A percentile compares a stretch with the other conserved stretches of the same genome.
These are phyloP conservation scores for Clusia tigrina DNA, from an alignment of 2,888 invertebrate genomes.

Conservation along the genomic window DNA sequence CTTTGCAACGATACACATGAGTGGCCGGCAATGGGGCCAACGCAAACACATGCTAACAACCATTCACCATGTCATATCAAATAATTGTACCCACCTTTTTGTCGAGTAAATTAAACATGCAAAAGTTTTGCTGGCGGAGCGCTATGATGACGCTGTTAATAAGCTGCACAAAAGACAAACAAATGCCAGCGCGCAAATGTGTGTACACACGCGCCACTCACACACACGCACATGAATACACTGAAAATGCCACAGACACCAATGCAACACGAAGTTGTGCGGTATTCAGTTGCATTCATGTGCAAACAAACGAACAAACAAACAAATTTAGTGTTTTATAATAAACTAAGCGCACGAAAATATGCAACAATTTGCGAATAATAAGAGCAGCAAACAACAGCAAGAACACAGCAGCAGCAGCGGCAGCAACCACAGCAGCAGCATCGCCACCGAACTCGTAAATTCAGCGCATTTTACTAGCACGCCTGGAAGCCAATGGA, in stretches of 20 bases:
- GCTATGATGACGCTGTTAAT: conserved; percentile 20
- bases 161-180: conserved; percentile 18
- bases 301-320: too few species aligned
- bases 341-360: conserved; percentile 12
- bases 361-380: conserved; percentile 23
- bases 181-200: conserved; percentile 2
- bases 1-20: too few species aligned
- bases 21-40: too few species aligned
- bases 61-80: too few species aligned
- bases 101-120: conserved; percentile 24
- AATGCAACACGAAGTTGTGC: conserved; percentile 13
- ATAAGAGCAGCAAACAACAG: conserved; percentile 11
- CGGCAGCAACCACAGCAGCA: conserved; percentile 17
- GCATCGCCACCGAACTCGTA: conserved; percentile 8
- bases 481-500: not conserved
- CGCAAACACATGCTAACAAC: too few species aligned
- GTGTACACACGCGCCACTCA: too few species aligned
- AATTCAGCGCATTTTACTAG: conserved; percentile 14
- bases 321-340: conserved; percentile 33
- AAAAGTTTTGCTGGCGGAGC: conserved; percentile 1
- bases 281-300: conserved; percentile 28
- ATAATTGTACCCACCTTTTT: too few species aligned
- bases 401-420: not conserved
- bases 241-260: conserved; percentile 29
- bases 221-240: conserved; percentile 29